Percentiles rank a stretch among this genome's conserved stretches.
Evolutionary conservation across 2,888 invertebrate genomes (phyloP).

Genomic region (Torymus texanus): DNA sequence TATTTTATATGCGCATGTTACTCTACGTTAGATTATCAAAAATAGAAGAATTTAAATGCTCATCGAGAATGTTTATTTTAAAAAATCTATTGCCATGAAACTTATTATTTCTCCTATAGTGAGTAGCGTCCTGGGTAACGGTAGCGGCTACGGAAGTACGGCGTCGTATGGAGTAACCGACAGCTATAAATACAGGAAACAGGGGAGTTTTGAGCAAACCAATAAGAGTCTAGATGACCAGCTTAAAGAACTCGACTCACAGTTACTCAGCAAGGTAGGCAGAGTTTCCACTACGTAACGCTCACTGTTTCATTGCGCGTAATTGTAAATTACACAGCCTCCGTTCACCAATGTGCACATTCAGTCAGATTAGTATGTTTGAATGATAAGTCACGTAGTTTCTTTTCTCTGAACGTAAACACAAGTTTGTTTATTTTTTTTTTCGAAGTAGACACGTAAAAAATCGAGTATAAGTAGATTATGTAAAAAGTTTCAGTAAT

Average conservation of each 20-base stretch:
- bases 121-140: constrained; percentile 79
- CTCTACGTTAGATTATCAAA: too few species aligned
- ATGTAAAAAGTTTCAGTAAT: too few species aligned
- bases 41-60: too few species aligned
- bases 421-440: constrained; percentile 25
- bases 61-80: too few species aligned
- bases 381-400: constrained; percentile 45
- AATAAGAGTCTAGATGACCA: constrained; percentile 87
- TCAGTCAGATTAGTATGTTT: constrained; percentile 33
- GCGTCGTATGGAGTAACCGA: constrained; percentile 79
- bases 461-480: too few species aligned
- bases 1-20: too few species aligned
- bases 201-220: constrained; percentile 83
- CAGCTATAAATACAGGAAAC: constrained; percentile 77
- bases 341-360: constrained; percentile 40
- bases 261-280: constrained; percentile 80
- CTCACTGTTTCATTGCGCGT: constrained; percentile 46
- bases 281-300: constrained; percentile 68
- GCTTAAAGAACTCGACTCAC: constrained; percentile 88
- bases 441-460: not conserved
- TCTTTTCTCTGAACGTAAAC: not conserved
- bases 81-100: too few species aligned
- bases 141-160: constrained; percentile 78
- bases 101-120: constrained; percentile 69
- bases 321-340: constrained; percentile 41